Evolutionary conservation across 2,113 vertebrate genomes (phyloP).

Genomic region (Nanorana parkeri): DNA sequence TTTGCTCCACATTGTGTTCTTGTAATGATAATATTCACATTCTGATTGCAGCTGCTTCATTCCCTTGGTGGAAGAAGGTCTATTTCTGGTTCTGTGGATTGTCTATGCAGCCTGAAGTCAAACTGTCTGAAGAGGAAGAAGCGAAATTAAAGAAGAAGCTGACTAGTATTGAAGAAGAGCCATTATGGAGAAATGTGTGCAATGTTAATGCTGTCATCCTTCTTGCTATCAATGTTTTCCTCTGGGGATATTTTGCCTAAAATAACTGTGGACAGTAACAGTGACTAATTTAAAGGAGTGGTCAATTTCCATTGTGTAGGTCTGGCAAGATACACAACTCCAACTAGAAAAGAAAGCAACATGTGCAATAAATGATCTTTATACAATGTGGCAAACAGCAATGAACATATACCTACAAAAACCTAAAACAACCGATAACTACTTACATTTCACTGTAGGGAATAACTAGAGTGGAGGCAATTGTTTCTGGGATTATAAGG

Average conservation of each 20-base stretch:
- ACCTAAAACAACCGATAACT: too few species aligned
- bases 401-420: too few species aligned
- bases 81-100: slow-evolving; percentile 84
- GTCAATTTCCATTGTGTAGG: too few species aligned
- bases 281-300: too few species aligned
- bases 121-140: slow-evolving; percentile 69
- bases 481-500: too few species aligned
- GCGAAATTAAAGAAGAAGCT: slow-evolving; percentile 70
- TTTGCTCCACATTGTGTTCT: too few species aligned
- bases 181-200: slow-evolving; percentile 82
- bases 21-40: background rate
- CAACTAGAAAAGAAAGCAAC: too few species aligned
- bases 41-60: background rate
- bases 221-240: slow-evolving; percentile 82
- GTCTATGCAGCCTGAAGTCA: slow-evolving; percentile 27
- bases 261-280: background rate
- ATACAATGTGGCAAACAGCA: too few species aligned
- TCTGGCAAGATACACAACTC: too few species aligned
- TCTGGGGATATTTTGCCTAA: slow-evolving; percentile 89
- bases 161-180: slow-evolving; percentile 80
- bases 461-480: too few species aligned
- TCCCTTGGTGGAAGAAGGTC: slow-evolving; percentile 70
- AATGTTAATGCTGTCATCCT: slow-evolving; percentile 82
- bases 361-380: too few species aligned
- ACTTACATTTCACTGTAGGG: too few species aligned